Evolutionary conservation across 2,888 invertebrate genomes (phyloP).

Genomic region (Clusia tigrina): DNA sequence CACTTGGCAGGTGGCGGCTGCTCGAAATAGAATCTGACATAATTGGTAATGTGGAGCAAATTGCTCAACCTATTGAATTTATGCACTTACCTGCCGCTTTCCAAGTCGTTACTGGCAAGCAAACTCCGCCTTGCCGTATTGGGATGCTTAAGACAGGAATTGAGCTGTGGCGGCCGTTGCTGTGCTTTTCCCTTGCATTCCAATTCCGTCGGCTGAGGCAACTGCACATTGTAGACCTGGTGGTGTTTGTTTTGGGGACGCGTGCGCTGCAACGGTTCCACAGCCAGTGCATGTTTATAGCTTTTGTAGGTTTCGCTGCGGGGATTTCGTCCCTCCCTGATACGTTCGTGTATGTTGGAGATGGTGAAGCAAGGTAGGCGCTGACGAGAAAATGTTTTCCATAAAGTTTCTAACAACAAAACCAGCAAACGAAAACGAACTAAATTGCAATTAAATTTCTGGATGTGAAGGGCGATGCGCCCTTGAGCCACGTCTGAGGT

Average conservation of each 20-base stretch:
- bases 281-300: conserved; percentile 33
- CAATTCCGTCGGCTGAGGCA: conserved; percentile 37
- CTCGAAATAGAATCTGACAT: conserved; percentile 62
- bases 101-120: conserved; percentile 47
- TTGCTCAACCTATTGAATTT: no score
- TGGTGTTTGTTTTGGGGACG: conserved; percentile 36
- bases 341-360: conserved; percentile 52
- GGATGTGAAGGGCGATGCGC: no score
- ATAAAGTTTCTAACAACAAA: neutral
- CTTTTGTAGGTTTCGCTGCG: conserved; percentile 49
- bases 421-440: no score
- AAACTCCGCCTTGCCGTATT: conserved; percentile 39
- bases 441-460: no score
- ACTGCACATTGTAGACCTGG: conserved; percentile 45
- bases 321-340: conserved; percentile 49
- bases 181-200: no score
- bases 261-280: conserved; percentile 19
- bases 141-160: conserved; percentile 51
- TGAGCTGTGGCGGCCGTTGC: conserved; percentile 36
- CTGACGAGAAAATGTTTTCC: conserved; percentile 39
- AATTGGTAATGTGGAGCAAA: neutral
- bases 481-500: no score
- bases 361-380: conserved; percentile 59
- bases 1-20: conserved; percentile 58
- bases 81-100: conserved; percentile 46